Evolutionary conservation across 2,797 vertebrate genomes (phyloP).

Genomic region (Etheostoma nigrum): DNA sequence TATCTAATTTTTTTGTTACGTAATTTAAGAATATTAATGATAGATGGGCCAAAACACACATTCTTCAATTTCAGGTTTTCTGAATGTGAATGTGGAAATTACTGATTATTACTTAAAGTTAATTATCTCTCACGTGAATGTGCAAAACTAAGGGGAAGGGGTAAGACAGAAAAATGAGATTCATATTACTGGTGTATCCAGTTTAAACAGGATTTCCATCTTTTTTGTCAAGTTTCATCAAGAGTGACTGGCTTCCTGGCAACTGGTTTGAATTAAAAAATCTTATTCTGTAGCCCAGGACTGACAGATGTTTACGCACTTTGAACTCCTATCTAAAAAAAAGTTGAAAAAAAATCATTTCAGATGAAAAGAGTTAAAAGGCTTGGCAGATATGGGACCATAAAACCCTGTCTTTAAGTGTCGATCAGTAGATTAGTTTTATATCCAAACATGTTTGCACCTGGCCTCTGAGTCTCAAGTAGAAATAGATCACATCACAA

Average conservation of each 20-base stretch:
- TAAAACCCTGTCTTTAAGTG: slow-evolving; percentile 62
- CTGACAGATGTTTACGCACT: slow-evolving; percentile 57
- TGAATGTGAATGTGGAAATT: slow-evolving; percentile 13
- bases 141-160: too few relatives aligned
- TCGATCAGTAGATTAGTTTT: slow-evolving; percentile 66
- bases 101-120: background rate
- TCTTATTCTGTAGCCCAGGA: slow-evolving; percentile 39
- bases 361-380: slow-evolving; percentile 71
- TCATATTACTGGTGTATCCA: background rate
- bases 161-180: too few relatives aligned
- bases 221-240: slow-evolving; percentile 52
- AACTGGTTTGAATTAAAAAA: slow-evolving; percentile 43
- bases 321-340: slow-evolving; percentile 57
- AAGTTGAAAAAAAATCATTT: slow-evolving; percentile 39
- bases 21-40: slow-evolving; percentile 2
- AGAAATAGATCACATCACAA: slow-evolving; percentile 64
- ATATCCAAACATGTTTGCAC: slow-evolving; percentile 74
- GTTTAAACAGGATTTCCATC: slow-evolving; percentile 24
- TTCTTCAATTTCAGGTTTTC: background rate
- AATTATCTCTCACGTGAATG: background rate
- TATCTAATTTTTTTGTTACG: too few relatives aligned
- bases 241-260: slow-evolving; percentile 26
- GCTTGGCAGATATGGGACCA: slow-evolving; percentile 37
- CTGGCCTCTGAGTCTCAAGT: slow-evolving; percentile 60
- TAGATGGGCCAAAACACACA: background rate